Conservation (phyloP, 64 coral and sea anemone species). For the Hydrozoanthus tunicans region DNA sequence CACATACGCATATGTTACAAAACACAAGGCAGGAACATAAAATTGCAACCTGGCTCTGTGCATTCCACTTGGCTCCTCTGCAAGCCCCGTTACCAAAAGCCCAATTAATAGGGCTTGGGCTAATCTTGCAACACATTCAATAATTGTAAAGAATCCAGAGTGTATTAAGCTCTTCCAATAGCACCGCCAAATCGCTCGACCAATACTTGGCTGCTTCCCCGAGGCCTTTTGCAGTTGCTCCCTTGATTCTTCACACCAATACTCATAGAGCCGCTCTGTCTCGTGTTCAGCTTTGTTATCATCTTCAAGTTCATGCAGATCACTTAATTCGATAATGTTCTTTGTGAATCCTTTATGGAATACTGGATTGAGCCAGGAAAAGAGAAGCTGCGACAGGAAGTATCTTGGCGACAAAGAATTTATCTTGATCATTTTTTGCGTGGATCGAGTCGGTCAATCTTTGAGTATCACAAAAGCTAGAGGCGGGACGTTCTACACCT, state of each 20-base stretch:
- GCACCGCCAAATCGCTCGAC: slow-evolving; percentile 31
- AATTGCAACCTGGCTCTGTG: neutral
- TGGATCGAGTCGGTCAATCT: neutral
- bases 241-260: slow-evolving; percentile 3
- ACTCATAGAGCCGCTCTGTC: slow-evolving; percentile 6
- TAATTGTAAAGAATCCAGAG: slow-evolving; percentile 22
- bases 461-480: too few relatives aligned
- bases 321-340: neutral
- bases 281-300: slow-evolving; percentile 51
- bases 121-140: slow-evolving; percentile 13
- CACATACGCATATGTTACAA: slow-evolving; percentile 29
- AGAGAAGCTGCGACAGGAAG: slow-evolving; percentile 1
- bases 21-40: slow-evolving; percentile 40
- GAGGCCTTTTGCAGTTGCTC: neutral
- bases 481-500: too few relatives aligned
- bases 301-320: slow-evolving; percentile 26
- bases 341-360: slow-evolving; percentile 45
- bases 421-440: neutral
- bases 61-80: neutral
- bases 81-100: slow-evolving; percentile 1
- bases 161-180: neutral
- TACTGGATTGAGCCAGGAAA: slow-evolving; percentile 44
- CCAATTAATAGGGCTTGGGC: slow-evolving; percentile 44
- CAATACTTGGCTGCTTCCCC: slow-evolving; percentile 2
- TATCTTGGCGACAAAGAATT: neutral